These are phyloP conservation scores for Lates japonicus DNA, from an alignment of 2,797 vertebrate species.

Conservation along the genomic window DNA sequence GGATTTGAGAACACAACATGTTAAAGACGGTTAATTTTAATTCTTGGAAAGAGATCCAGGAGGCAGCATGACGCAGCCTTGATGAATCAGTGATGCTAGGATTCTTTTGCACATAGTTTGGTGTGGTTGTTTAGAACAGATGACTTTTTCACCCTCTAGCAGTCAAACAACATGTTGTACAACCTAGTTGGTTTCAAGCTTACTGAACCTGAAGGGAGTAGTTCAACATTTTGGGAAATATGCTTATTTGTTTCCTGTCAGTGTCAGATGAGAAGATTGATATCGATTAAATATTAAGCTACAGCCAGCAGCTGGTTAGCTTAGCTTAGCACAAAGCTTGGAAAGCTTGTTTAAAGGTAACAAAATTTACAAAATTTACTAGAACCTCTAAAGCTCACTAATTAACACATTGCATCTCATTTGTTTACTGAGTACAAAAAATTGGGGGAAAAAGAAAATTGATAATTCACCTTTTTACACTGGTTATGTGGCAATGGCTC, in stretches of 20 bases:
- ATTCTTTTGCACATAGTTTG: background rate
- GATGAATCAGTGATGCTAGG: background rate
- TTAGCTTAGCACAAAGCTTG: background rate
- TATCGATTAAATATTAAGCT: background rate
- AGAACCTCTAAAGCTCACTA: background rate
- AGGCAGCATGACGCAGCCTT: background rate
- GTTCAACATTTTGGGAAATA: background rate
- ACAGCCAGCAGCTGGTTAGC: no score
- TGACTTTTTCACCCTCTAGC: background rate
- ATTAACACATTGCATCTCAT: background rate
- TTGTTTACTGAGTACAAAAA: background rate
- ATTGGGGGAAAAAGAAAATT: background rate
- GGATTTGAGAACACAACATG: background rate
- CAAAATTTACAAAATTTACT: no score
- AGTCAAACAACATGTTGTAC: background rate
- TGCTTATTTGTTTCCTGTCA: background rate
- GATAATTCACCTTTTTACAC: background rate
- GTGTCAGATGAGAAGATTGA: background rate
- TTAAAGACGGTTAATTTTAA: background rate
- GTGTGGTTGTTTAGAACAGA: background rate
- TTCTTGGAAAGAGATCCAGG: constrained; percentile 2
- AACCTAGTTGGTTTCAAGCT: background rate
- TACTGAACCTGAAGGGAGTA: background rate
- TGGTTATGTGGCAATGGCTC: background rate
- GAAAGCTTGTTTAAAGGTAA: background rate